Conservation (phyloP, 2,797 vertebrate genomes). For the Nannoperca australis region DNA sequence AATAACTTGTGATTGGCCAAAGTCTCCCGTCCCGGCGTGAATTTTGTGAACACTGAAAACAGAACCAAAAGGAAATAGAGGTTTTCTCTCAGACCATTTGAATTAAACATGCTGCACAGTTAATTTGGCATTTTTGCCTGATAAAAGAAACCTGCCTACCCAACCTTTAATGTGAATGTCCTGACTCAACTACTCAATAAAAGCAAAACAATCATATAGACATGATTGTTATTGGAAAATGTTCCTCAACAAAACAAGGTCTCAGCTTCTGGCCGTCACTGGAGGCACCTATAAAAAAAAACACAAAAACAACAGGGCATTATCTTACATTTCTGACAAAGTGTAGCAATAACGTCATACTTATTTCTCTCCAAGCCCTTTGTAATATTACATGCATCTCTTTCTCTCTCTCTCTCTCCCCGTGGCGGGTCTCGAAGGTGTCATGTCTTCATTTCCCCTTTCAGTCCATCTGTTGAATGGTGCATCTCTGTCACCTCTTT, state of each 20-base stretch:
- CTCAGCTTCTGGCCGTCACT: not conserved
- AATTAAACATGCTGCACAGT: too few species aligned
- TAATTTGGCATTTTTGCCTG: too few species aligned
- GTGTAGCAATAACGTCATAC: conserved; percentile 33
- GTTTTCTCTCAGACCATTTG: too few species aligned
- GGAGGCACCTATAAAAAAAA: not conserved
- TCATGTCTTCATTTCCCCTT: conserved; percentile 38
- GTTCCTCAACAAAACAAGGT: not conserved
- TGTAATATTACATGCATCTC: conserved; percentile 26
- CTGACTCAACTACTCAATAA: not conserved
- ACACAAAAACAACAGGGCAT: not conserved
- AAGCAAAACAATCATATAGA: not conserved
- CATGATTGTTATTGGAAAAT: not conserved
- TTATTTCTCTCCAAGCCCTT: conserved; percentile 12
- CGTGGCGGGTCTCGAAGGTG: conserved; percentile 12
- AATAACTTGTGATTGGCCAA: too few species aligned
- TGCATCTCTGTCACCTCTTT: conserved; percentile 60
- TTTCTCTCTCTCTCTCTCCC: conserved; percentile 10
- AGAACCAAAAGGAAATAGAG: too few species aligned
- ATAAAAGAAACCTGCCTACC: too few species aligned
- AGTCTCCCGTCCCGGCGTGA: too few species aligned
- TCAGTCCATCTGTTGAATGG: conserved; percentile 47
- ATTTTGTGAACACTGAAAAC: too few species aligned
- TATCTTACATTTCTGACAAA: conserved; percentile 32
- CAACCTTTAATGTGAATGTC: too few species aligned